phyloP scores from a whole-genome alignment of 2,113 vertebrate genomes.

The Bungarus multicinctus region DNA sequence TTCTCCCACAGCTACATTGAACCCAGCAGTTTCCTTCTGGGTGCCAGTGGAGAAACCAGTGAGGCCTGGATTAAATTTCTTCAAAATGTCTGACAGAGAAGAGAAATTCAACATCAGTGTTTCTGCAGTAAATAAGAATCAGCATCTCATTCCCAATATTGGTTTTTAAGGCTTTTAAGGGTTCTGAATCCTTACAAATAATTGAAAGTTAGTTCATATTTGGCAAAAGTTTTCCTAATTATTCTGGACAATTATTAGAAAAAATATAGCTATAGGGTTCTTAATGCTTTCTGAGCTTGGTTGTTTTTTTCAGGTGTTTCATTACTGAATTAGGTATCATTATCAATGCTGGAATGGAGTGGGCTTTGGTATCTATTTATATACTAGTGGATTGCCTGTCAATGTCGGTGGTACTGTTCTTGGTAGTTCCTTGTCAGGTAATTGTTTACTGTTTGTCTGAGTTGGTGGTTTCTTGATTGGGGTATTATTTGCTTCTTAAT shows the following conservation, averaged over 20 bases:
- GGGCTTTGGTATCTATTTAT: background rate
- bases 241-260: background rate
- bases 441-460: background rate
- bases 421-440: background rate
- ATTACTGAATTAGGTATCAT: background rate
- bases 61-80: conserved; percentile 84
- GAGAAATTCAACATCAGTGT: background rate
- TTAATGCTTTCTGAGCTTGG: background rate
- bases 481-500: background rate
- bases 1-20: conserved; percentile 79
- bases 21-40: conserved; percentile 63
- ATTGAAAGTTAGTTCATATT: conserved; percentile 1
- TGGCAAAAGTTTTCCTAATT: background rate
- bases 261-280: background rate
- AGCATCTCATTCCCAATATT: accelerated
- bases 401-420: background rate
- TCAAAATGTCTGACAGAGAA: conserved; percentile 84
- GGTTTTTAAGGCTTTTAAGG: background rate
- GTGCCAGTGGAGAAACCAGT: conserved; percentile 79
- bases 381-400: background rate
- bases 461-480: background rate
- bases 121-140: background rate
- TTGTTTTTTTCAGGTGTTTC: background rate
- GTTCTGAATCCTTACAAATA: background rate
- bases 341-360: background rate